Base-by-base conservation (phyloP, 2,797 vertebrate genomes). In the Rhinichthys osculus region DNA sequence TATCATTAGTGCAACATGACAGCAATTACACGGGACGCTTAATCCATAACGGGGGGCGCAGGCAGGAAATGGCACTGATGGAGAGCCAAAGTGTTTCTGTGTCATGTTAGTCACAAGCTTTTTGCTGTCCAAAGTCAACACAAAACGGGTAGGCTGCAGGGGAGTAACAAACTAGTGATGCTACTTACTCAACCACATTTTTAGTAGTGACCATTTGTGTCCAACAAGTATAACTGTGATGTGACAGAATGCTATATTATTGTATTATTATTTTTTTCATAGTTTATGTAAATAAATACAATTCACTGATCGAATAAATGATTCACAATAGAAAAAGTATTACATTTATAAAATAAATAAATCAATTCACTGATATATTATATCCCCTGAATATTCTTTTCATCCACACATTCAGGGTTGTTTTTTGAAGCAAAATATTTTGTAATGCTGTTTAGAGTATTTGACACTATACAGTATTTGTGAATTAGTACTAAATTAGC, bases 1-100 rank as follows among this genome's bases (percentile, higher is more conserved):
- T 90, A 44, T 91, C 89, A 93, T 94, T 93, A 93, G 89, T 85
- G 81, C 86, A 79, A 92, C 92, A 92, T 84, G 92, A 93, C 90
- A 85, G 89, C 80, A 57, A 92, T 92, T 92, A 91, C 81, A 87
- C 82, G 64, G 89, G 71, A 83, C 54, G 78, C 82, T 87, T 83
- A 86, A 90, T 86, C 86, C 90, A 70, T 89, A 71, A 76, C 83
- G 87, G 88, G 27, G 84, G 80, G 69, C 4, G 1, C 77, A n/a
- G 73, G 78, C 72, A 76, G 78, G 11, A 81, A 77, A 69, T 73
- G 38, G 42, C 21, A 30, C 83, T 64, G 80, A 47, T 86, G 59
- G 1, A 40, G 54, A 40, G 38, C 79, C 79, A 67, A 35, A 2
- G 44, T 85, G 78, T 78, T 57, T 52, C 35, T 19, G 50, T 14